phyloP scores from a whole-genome alignment of 2,888 invertebrate species.

The Microchrysa polita region DNA sequence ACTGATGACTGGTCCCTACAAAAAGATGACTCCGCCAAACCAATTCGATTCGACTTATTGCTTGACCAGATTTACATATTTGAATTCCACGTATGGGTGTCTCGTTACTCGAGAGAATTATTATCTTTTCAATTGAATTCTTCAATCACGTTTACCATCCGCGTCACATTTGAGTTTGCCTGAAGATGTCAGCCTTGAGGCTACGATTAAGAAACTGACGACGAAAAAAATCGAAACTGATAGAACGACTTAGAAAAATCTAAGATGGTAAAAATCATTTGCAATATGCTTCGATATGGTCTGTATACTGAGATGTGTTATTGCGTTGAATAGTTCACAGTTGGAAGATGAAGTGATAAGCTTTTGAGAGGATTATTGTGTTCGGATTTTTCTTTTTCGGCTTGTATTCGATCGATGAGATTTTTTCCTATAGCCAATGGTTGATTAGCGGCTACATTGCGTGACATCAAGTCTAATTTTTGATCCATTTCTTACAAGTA shows the following conservation, averaged over 20 bases:
- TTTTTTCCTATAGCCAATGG: slow-evolving; percentile 4
- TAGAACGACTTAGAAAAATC: slow-evolving; percentile 9
- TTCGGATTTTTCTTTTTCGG: slow-evolving; percentile 37
- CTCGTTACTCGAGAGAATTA: slow-evolving; percentile 22
- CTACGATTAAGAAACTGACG: slow-evolving; percentile 40
- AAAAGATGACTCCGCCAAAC: slow-evolving; percentile 38
- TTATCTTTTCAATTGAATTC: slow-evolving; percentile 45
- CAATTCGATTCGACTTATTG: slow-evolving; percentile 13
- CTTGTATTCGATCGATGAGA: slow-evolving; percentile 11
- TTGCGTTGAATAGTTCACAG: slow-evolving; percentile 40
- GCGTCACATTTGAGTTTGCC: slow-evolving; percentile 35
- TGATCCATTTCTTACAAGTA: slow-evolving; percentile 16
- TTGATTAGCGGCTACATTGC: slow-evolving; percentile 27
- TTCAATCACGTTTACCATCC: slow-evolving; percentile 43
- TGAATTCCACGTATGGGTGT: slow-evolving; percentile 34
- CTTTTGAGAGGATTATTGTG: slow-evolving; percentile 44
- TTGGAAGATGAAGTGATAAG: slow-evolving; percentile 44
- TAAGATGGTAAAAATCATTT: slow-evolving; percentile 23
- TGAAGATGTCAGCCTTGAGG: slow-evolving; percentile 46
- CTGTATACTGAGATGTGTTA: slow-evolving; percentile 15
- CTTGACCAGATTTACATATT: slow-evolving; percentile 17
- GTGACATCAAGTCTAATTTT: slow-evolving; percentile 16
- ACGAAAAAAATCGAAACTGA: slow-evolving; percentile 1
- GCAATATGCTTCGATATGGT: background rate
- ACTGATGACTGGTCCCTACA: slow-evolving; percentile 29